Evolutionary conservation across 1,140 invertebrate species (phyloP).

Genomic region (Xylocopa sonorina): DNA sequence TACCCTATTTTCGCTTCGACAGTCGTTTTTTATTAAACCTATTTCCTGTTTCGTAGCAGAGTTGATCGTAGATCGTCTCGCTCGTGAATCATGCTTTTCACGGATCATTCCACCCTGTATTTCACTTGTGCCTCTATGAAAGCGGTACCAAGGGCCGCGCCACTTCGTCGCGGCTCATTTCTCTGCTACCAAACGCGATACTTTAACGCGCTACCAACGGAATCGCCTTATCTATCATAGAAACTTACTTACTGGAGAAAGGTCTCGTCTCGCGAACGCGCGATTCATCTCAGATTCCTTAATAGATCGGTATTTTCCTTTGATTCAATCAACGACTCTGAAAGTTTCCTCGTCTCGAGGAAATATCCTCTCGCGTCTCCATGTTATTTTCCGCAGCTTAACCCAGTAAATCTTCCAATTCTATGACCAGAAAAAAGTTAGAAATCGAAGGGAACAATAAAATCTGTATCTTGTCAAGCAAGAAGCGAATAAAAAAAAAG

Average conservation of each 20-base stretch:
- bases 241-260: neutral
- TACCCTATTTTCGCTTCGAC: neutral
- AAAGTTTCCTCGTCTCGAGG: slow-evolving; percentile 22
- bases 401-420: neutral
- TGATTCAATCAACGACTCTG: slow-evolving; percentile 15
- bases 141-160: neutral
- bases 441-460: neutral
- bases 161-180: neutral
- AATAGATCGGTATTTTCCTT: neutral
- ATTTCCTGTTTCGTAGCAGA: too few relatives aligned
- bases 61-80: neutral
- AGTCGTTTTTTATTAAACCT: neutral
- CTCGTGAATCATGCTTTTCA: neutral
- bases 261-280: too few relatives aligned
- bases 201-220: neutral
- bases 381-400: neutral
- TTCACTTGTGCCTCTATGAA: neutral
- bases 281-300: neutral
- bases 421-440: neutral
- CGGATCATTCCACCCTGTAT: neutral
- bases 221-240: neutral
- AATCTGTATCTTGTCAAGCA: too few relatives aligned
- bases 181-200: neutral
- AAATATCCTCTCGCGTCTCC: neutral
- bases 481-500: too few relatives aligned